Base-by-base conservation (phyloP, 2,888 invertebrate species). In the Sminthurinus aureus region DNA sequence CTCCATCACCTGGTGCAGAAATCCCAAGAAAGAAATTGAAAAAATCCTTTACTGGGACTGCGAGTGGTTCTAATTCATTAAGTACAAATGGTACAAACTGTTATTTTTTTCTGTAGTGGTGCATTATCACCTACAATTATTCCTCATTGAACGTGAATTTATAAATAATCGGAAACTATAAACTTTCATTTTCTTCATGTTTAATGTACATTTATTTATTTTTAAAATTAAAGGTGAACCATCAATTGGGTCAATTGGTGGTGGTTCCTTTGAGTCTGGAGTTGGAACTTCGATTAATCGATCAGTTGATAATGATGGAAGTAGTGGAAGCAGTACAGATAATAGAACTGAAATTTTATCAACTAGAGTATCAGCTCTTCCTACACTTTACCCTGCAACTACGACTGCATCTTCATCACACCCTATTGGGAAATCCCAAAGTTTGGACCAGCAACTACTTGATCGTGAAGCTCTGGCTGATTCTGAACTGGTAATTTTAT, bases 241-340 rank as follows among this genome's bases (percentile, higher is more conserved):
- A 26, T 67, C 67, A n/a, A n/a, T 4, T 6, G 38, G 15, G 15
- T 67, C 67, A n/a, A n/a, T 4, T 6, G 38, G 15, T 18, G 64
- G 82, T 75, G 86, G 84, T 24, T 89, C 89, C 20, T 87, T 89
- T 77, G 89, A 89, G 83, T 89, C 89, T 8, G 87, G 88, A 66
- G 84, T 88, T 67, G 88, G 88, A 64, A 86, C 87, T 77, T 88
- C 89, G n/a, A 86, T 88, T 12, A 88, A 85, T 84, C 86, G 87
- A 15, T 89, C 89, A 26, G 84, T 87, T 15, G 89, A 89, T 66
- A 88, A 89, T 52, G 69, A 22, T 24, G 85, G 87, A 9, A 79
- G 79, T 26, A 84, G 84, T 64, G 85, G 86, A 13, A 85, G 84
- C 12, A 85, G 85, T n/a, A 85, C 85, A 20, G 76, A 74, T 18